Base-by-base conservation (phyloP, 1,140 invertebrate species). In the Rhopalosiphum padi region DNA sequence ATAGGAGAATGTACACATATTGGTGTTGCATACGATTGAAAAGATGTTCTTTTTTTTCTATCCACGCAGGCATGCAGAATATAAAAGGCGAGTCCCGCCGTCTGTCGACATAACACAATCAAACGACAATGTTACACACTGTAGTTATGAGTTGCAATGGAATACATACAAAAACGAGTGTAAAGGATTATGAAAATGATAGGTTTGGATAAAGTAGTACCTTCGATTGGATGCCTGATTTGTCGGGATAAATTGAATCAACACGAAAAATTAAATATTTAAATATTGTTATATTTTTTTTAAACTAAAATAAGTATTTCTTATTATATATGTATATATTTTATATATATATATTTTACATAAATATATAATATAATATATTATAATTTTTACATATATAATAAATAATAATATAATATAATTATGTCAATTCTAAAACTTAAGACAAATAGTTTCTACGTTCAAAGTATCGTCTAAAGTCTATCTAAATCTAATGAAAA, bases 261-360 rank as follows among this genome's bases (percentile, higher is more conserved):
- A 46, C 53, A 90, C 55, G 1, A 90, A 55, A 60, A 77, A 90
- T 91, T 46, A 35, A 48, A 77, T 82, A 91, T 82, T 68, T 48
- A 82, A 91, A 91, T 82, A 48, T 43, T 48, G 35, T 91, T 82
- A 51, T 92, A 83, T 82, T 18, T 83, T 55, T 93, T 82, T 93
- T 93, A 53, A 93, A 85, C 91, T 85, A 93, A 93, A 93, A 93
- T 93, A 93, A 93, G 91, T 93, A 93, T 60, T 93, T 48, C 37
- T 82, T 91, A 77, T 15, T 77, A 77, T 77, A 77, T 77, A 77
- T 77, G 60, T 77, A 77, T 77, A 77, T 77, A 68, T 60, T 53
- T 23, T 60, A 46, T 46, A 46, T 46, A 46, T 46, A 46, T 46
- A 48, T n/a, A n/a, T 77, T 77, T 77, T 77, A 77, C 60, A 77